Evolutionary conservation across 2,113 vertebrate species (phyloP).

Genomic region (Odocoileus hemionus): DNA sequence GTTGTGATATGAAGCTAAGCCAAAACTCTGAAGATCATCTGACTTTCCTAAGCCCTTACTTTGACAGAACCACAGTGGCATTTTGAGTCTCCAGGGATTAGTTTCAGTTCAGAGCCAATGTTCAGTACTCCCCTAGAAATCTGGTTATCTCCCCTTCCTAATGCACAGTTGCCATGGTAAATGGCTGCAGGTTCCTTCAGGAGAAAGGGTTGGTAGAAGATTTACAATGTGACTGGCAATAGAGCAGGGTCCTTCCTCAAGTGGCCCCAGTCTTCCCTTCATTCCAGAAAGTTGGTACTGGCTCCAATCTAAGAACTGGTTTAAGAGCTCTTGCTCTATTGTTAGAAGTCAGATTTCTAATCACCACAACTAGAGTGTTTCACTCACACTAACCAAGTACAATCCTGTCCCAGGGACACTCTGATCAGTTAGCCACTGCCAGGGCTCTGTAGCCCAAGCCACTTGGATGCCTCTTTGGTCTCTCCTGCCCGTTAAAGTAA

Average conservation of each 20-base stretch:
- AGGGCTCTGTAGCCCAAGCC: neutral
- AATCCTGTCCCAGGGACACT: neutral
- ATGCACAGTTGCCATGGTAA: neutral
- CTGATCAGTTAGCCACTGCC: neutral
- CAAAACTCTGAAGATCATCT: neutral
- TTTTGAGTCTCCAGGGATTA: neutral
- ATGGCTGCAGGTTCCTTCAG: neutral
- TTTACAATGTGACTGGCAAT: neutral
- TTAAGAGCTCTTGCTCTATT: neutral
- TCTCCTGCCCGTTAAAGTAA: neutral
- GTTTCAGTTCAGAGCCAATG: neutral
- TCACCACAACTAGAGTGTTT: neutral
- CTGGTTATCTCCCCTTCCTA: neutral
- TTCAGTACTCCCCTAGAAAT: neutral
- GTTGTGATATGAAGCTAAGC: neutral
- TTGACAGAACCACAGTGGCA: neutral
- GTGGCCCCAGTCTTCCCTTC: neutral
- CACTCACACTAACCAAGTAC: neutral
- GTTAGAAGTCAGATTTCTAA: neutral
- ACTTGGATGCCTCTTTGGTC: neutral
- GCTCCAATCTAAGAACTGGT: neutral
- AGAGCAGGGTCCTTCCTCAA: neutral
- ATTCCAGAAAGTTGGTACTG: neutral
- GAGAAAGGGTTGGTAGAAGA: neutral
- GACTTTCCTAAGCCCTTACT: neutral